phyloP scores from a whole-genome alignment of 2,797 vertebrate species.

The Gambusia yucatana region DNA sequence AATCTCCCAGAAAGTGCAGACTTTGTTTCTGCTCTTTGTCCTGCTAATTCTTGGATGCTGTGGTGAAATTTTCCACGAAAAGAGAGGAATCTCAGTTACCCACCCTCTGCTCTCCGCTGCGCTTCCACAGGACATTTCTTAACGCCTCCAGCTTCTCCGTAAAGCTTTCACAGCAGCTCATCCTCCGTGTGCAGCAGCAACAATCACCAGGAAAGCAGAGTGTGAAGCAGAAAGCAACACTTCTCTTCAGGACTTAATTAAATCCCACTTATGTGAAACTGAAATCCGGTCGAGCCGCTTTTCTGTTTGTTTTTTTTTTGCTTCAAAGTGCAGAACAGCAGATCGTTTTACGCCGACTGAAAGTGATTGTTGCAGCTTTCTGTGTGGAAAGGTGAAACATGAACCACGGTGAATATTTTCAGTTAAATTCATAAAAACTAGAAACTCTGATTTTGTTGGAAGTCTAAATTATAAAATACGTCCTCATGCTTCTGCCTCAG shows the following conservation, averaged over 20 bases:
- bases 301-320: not conserved
- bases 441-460: not conserved
- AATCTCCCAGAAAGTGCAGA: not conserved
- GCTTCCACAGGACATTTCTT: slow-evolving; percentile 28
- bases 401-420: not conserved
- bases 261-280: slow-evolving; percentile 8
- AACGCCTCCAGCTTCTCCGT: slow-evolving; percentile 30
- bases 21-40: not conserved
- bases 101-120: slow-evolving; percentile 36
- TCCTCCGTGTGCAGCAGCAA: slow-evolving; percentile 21
- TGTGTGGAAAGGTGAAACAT: not conserved
- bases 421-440: not conserved
- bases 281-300: slow-evolving; percentile 54
- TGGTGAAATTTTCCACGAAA: not conserved
- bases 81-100: slow-evolving; percentile 2
- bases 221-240: not conserved
- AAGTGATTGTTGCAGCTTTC: not conserved
- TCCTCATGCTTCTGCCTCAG: not conserved
- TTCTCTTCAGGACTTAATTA: not conserved
- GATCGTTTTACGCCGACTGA: slow-evolving; percentile 11
- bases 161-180: slow-evolving; percentile 45
- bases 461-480: not conserved
- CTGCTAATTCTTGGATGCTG: not conserved
- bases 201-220: not conserved
- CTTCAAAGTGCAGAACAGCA: slow-evolving; percentile 5